phyloP scores from a whole-genome alignment of 2,113 vertebrate genomes.

The Corapipo altera region DNA sequence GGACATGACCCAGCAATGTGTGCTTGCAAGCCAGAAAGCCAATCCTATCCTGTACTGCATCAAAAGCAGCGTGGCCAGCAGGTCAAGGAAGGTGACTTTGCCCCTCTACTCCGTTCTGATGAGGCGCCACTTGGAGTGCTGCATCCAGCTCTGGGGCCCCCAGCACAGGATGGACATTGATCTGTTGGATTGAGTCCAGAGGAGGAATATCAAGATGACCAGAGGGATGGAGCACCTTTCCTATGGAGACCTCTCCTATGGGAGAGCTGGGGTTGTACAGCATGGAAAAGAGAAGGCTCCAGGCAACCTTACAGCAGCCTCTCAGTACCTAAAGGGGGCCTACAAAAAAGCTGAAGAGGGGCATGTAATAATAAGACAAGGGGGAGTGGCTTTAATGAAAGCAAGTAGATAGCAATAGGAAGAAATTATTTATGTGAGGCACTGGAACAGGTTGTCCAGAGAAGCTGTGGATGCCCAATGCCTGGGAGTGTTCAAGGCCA shows the following conservation, averaged over 20 bases:
- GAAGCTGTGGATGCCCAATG: background rate
- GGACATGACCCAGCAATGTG: background rate
- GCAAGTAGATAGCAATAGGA: background rate
- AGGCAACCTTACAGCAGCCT: background rate
- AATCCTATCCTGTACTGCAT: rapidly evolving
- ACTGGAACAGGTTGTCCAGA: background rate
- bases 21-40: background rate
- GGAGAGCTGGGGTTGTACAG: background rate
- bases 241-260: background rate
- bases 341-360: background rate
- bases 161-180: background rate
- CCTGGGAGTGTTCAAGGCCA: background rate
- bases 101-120: background rate
- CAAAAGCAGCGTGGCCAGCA: rapidly evolving
- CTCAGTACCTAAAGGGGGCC: background rate
- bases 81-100: background rate
- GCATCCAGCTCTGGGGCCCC: background rate
- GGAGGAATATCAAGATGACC: background rate
- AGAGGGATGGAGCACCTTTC: background rate
- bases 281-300: background rate
- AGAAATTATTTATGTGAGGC: background rate
- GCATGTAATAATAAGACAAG: background rate
- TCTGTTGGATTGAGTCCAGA: rapidly evolving
- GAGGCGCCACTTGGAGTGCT: background rate
- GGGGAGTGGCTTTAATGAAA: background rate